Evolutionary conservation across 2,888 invertebrate species (phyloP).

Genomic region (Sminthurinus aureus): DNA sequence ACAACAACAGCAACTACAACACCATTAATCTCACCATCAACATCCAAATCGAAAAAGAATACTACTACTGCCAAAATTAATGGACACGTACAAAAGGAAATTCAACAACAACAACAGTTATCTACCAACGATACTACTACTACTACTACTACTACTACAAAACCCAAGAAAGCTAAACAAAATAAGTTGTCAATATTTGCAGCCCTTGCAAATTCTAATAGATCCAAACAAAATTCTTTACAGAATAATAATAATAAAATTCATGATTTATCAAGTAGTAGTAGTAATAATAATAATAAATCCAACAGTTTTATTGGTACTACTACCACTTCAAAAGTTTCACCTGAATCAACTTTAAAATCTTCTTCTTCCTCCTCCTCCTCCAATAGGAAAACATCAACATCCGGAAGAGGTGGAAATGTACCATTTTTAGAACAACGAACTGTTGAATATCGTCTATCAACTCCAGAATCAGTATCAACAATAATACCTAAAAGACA

Average conservation of each 20-base stretch:
- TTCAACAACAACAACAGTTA: background rate
- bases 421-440: background rate
- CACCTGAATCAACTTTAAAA: background rate
- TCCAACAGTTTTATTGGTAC: background rate
- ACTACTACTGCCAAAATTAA: background rate
- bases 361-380: background rate
- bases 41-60: background rate
- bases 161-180: conserved; percentile 1
- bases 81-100: background rate
- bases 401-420: background rate
- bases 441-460: background rate
- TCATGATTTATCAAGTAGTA: background rate
- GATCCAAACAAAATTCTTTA: background rate
- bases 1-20: background rate
- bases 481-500: background rate
- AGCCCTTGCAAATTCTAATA: background rate
- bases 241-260: background rate
- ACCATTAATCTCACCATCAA: background rate
- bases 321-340: background rate
- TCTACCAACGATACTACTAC: background rate
- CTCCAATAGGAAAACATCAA: background rate
- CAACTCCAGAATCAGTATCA: background rate
- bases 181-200: conserved; percentile 33
- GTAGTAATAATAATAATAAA: background rate
- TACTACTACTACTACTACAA: background rate